phyloP scores from a whole-genome alignment of 1,140 invertebrate genomes.

The Ylistrum balloti region DNA sequence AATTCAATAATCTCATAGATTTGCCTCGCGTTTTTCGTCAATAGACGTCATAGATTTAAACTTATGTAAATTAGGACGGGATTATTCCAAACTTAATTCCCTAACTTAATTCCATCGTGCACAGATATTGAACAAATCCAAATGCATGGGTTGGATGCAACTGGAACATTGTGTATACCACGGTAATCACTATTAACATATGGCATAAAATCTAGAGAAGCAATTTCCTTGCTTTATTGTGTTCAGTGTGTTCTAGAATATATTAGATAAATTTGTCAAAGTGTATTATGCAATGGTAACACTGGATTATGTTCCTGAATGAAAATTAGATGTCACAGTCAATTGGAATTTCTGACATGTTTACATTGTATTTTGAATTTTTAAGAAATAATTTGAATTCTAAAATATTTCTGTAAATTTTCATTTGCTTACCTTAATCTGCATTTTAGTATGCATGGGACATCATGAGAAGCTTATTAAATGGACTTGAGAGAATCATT shows the following conservation, averaged over 20 bases:
- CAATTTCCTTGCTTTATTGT: neutral
- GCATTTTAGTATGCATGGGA: neutral
- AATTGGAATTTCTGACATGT: slow-evolving; percentile 29
- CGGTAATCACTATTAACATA: slow-evolving; percentile 1
- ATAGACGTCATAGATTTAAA: slow-evolving; percentile 40
- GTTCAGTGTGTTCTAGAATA: slow-evolving; percentile 9
- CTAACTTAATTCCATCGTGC: slow-evolving; percentile 26
- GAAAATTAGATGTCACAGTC: slow-evolving; percentile 11
- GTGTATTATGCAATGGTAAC: neutral
- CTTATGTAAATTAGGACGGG: slow-evolving; percentile 16
- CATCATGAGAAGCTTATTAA: neutral
- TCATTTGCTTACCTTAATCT: slow-evolving; percentile 31
- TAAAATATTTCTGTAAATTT: slow-evolving; percentile 31
- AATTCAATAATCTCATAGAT: slow-evolving; percentile 6
- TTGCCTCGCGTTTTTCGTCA: neutral
- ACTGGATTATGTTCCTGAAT: neutral
- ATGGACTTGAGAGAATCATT: neutral
- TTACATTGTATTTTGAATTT: slow-evolving; percentile 36
- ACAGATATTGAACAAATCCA: slow-evolving; percentile 33
- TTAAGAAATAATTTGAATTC: slow-evolving; percentile 12
- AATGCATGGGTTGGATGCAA: neutral
- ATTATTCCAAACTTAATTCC: slow-evolving; percentile 40
- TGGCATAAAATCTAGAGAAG: neutral
- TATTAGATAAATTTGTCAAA: slow-evolving; percentile 36
- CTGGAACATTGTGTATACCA: neutral